A percentile compares a stretch with the other conserved stretches of the same genome.
Conservation (phyloP, 2,888 invertebrate genomes). For the Ptilodon capucinus region DNA sequence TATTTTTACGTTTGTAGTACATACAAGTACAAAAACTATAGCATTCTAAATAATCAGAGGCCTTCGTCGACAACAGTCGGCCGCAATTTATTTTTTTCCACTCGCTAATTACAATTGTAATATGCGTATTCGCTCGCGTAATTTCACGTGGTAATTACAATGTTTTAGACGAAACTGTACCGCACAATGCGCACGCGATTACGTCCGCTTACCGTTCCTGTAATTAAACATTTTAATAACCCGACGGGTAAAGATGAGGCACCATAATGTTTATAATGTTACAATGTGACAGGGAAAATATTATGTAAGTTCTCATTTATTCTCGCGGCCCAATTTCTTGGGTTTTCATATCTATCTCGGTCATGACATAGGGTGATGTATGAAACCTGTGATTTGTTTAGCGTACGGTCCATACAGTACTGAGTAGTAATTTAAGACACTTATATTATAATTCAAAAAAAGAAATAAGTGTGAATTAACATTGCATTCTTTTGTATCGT, state of each 20-base stretch:
- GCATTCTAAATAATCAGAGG: slow-evolving; percentile 6
- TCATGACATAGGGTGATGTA: no score
- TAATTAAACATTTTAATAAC: slow-evolving; percentile 82
- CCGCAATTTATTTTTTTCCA: slow-evolving; percentile 42
- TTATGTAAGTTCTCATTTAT: no score
- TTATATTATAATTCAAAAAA: no score
- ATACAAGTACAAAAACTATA: neutral
- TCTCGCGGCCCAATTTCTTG: no score
- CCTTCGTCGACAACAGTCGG: slow-evolving; percentile 16
- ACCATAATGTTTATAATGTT: slow-evolving; percentile 7
- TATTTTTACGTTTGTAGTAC: no score
- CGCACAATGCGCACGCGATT: slow-evolving; percentile 63
- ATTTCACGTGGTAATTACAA: slow-evolving; percentile 62
- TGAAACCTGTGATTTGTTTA: no score
- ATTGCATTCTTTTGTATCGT: no score
- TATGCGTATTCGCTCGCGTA: slow-evolving; percentile 43
- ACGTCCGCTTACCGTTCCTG: slow-evolving; percentile 76
- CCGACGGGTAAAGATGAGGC: slow-evolving; percentile 29
- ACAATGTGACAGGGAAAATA: no score
- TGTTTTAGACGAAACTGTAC: slow-evolving; percentile 75
- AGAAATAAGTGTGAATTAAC: no score
- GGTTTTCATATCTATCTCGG: no score
- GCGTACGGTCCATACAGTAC: no score
- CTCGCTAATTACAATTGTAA: slow-evolving; percentile 56
- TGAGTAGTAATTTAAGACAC: no score